Conservation (phyloP, 2,888 invertebrate genomes). For the Epinotia demarniana region DNA sequence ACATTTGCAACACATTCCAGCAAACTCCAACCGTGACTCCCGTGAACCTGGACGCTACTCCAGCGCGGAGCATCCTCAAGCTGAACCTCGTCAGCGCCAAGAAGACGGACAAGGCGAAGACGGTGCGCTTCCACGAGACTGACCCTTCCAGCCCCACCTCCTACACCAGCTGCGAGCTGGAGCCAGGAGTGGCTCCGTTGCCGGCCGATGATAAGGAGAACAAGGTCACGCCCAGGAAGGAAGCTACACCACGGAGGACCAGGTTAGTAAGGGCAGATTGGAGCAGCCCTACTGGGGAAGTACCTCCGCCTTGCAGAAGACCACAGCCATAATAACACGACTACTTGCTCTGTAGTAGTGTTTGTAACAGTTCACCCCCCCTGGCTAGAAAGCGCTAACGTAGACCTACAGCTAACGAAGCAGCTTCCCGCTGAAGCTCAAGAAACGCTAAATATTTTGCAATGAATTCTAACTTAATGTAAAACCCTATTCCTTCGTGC, state of each 20-base stretch:
- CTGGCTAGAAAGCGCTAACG: too few species aligned
- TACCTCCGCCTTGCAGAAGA: too few species aligned
- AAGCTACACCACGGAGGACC: background rate
- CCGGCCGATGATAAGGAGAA: slow-evolving; percentile 40
- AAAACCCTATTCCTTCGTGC: too few species aligned
- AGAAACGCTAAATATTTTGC: too few species aligned
- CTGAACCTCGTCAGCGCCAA: slow-evolving; percentile 49
- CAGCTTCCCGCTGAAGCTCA: too few species aligned
- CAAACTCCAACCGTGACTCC: slow-evolving; percentile 56
- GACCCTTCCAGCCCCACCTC: slow-evolving; percentile 49
- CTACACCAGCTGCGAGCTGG: slow-evolving; percentile 36
- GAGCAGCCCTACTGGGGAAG: too few species aligned
- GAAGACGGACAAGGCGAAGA: slow-evolving; percentile 65
- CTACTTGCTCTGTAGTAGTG: too few species aligned
- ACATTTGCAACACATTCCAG: slow-evolving; percentile 34
- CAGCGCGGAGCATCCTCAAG: slow-evolving; percentile 75
- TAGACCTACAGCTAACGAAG: too few species aligned
- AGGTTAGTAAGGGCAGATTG: too few species aligned
- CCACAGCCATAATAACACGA: too few species aligned
- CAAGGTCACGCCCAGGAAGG: slow-evolving; percentile 1
- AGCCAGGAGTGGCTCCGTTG: slow-evolving; percentile 17
- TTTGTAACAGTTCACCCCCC: too few species aligned
- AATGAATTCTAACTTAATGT: too few species aligned
- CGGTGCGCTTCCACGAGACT: slow-evolving; percentile 66
- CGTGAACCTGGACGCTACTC: slow-evolving; percentile 65